Evolutionary conservation across 2,113 vertebrate species (phyloP), one percentile per base, ranked within the genome.

Genomic region (Calidris pygmaea): DNA sequence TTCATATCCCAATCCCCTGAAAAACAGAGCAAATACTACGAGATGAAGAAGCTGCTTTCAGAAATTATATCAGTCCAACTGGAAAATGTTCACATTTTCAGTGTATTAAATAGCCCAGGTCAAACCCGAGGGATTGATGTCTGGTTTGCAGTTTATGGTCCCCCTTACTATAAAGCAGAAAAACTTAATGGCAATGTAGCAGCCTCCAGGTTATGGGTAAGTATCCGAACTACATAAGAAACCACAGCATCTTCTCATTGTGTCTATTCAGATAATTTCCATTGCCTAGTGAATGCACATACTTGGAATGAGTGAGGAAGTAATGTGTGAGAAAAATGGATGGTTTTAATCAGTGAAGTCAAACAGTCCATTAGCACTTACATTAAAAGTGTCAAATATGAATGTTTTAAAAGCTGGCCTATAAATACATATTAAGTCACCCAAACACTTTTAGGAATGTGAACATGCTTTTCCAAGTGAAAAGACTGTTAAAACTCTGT

Each of bases 111-210:
- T 12, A 95, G 94, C 41, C 78, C 94, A 7, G 96, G 67, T 45
- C 96, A 93, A 17, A 82, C 72, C 39, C 97, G 9, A 72, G 97
- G 97, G 35, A 63, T 98, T 79, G 97, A 97, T 66, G 82, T 99
- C 50, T 99, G 99, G 99, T 99, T 99, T 48, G 96, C 98, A 8
- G 98, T 98, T 66, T 98, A 97, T 35, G 98, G 98, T 60, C 98
- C 98, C 2, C 97, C 98, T 12, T 98, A 98, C 91, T 98, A 98
- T 93, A 98, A 97, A 95, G 89, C 98, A 7, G 99, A 99, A 97
- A 99, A 98, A 93, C 98, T 99, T 47, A 98, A 98, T 20, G 99
- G 98, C 53, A 98, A 98, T 19, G 95, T 99, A 81, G 98, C 98
- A 10, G 98, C 96, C 6, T 98, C 98, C 92, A 99, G 96, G 96